Conservation (phyloP, 2,888 invertebrate species). For the Halictus ligatus region DNA sequence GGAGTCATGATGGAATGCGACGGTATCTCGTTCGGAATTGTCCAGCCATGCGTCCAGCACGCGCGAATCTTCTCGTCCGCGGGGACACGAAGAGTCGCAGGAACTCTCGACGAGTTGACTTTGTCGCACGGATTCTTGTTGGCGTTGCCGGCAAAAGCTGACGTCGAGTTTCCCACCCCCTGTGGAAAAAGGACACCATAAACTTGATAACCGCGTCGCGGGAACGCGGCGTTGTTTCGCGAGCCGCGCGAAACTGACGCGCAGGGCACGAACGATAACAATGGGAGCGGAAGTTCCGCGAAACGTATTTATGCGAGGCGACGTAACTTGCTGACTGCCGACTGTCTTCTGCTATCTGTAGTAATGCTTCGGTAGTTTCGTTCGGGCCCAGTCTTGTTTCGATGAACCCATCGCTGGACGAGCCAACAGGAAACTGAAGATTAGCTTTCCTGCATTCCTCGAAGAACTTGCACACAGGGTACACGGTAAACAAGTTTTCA, state of each 20-base stretch:
- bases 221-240: neutral
- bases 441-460: neutral
- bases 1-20: conserved; percentile 78
- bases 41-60: conserved; percentile 45
- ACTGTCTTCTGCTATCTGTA: conserved; percentile 8
- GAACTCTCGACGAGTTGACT: conserved; percentile 35
- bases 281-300: conserved; percentile 50
- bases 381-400: neutral
- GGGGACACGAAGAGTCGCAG: conserved; percentile 54
- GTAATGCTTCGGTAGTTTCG: conserved; percentile 16
- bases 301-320: conserved; percentile 26
- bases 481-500: neutral
- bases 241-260: conserved; percentile 15
- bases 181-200: conserved; percentile 3
- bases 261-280: conserved; percentile 26
- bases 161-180: conserved; percentile 19
- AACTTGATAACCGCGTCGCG: neutral
- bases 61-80: conserved; percentile 67
- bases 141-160: conserved; percentile 28
- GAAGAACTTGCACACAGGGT: too few species aligned
- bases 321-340: conserved; percentile 31
- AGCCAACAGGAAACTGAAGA: neutral
- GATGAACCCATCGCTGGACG: neutral
- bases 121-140: conserved; percentile 49
- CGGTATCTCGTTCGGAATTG: conserved; percentile 70